These are phyloP conservation scores for Creontiades dilutus DNA, from an alignment of 2,888 invertebrate genomes.

Conservation along the genomic window DNA sequence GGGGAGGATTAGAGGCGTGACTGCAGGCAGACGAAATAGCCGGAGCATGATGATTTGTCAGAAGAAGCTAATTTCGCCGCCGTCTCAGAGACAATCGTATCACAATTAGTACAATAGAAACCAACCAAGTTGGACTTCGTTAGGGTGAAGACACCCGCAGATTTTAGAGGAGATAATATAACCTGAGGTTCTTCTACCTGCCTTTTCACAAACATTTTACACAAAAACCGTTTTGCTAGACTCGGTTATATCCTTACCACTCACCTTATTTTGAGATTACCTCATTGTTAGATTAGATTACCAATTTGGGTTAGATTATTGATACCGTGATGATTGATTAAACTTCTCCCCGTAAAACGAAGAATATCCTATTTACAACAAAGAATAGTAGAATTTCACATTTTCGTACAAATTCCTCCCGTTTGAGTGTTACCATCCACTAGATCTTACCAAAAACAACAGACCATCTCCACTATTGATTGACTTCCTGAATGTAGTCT, in stretches of 20 bases:
- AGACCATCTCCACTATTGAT: no score
- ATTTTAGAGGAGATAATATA: conserved; percentile 13
- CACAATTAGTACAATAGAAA: conserved; percentile 12
- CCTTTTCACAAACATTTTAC: not conserved
- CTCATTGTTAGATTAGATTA: no score
- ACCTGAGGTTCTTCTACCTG: not conserved
- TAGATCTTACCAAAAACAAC: no score
- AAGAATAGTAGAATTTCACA: no score
- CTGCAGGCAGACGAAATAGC: not conserved
- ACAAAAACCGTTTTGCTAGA: not conserved
- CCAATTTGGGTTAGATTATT: no score
- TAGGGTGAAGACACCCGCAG: conserved; percentile 28
- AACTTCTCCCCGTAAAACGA: no score
- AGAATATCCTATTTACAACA: no score
- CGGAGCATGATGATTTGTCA: conserved; percentile 19
- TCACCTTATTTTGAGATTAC: no score
- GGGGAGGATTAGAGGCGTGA: not conserved
- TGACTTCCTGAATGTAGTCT: no score
- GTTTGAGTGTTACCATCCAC: no score
- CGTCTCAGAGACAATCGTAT: conserved; percentile 13
- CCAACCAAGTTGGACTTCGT: conserved; percentile 7
- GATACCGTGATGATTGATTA: no score
- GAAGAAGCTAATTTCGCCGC: not conserved
- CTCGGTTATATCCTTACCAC: not conserved
- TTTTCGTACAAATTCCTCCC: no score